Evolutionary conservation across 2,888 invertebrate species (phyloP).

Genomic region (Leuctra nigra): DNA sequence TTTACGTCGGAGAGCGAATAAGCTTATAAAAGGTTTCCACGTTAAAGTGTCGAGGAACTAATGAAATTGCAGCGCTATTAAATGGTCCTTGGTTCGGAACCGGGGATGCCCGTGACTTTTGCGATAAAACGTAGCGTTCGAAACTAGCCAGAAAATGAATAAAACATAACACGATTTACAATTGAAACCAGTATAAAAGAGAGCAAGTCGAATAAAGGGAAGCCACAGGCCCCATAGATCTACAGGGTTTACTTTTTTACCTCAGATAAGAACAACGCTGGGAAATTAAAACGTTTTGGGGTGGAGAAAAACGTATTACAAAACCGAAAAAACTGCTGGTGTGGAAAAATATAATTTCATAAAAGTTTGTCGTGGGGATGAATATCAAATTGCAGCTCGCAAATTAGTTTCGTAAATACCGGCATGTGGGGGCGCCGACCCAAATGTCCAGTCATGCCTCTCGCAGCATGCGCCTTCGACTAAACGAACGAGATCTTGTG

Average conservation of each 20-base stretch:
- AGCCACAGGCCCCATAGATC: no score
- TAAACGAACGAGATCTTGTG: slow-evolving; percentile 11
- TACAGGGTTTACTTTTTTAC: slow-evolving; percentile 7
- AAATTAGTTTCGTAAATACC: slow-evolving; percentile 14
- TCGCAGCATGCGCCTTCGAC: background rate
- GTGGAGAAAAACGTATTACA: background rate
- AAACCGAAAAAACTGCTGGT: background rate
- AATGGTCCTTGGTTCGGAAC: slow-evolving; percentile 9
- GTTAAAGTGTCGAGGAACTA: slow-evolving; percentile 2
- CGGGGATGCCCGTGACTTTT: background rate
- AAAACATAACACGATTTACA: slow-evolving; percentile 17
- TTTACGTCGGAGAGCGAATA: no score
- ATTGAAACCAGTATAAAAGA: slow-evolving; percentile 4
- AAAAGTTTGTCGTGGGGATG: slow-evolving; percentile 1
- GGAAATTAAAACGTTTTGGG: slow-evolving; percentile 2
- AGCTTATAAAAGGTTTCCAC: slow-evolving; percentile 9
- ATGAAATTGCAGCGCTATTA: slow-evolving; percentile 16
- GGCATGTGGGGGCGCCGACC: background rate
- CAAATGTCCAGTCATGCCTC: slow-evolving; percentile 6
- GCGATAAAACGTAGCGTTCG: slow-evolving; percentile 8
- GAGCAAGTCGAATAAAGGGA: background rate
- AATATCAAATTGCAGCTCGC: slow-evolving; percentile 12
- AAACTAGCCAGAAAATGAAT: slow-evolving; percentile 5
- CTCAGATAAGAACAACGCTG: slow-evolving; percentile 2
- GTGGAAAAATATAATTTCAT: background rate